A percentile compares a stretch with the other conserved stretches of the same genome.
Evolutionary conservation across 2,888 invertebrate species (phyloP).

Genomic region (Yponomeuta sedellus): DNA sequence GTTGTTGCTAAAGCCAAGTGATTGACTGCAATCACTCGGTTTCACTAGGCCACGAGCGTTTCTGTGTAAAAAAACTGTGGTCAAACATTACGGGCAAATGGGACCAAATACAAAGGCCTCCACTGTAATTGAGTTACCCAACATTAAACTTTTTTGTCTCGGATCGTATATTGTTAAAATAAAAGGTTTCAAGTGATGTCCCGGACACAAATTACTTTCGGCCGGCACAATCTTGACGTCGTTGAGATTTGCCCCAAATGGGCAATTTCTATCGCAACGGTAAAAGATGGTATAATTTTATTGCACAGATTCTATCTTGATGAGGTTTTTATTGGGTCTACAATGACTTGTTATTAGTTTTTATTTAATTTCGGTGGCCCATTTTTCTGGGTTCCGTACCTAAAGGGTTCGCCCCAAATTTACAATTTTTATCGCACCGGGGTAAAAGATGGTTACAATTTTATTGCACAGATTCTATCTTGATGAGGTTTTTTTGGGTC

Average conservation of each 20-base stretch:
- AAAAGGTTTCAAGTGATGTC: constrained; percentile 42
- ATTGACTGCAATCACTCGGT: no score
- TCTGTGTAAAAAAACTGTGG: neutral
- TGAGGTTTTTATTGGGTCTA: neutral
- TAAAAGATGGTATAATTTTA: constrained; percentile 8
- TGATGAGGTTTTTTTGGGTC: neutral
- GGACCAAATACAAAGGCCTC: neutral
- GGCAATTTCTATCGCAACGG: constrained; percentile 11
- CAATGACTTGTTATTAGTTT: no score
- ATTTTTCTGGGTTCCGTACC: no score
- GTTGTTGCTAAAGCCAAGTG: no score
- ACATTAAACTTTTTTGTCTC: constrained; percentile 57
- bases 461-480: neutral
- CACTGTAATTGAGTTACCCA: constrained; percentile 54
- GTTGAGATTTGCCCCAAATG: constrained; percentile 33
- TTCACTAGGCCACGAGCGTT: no score
- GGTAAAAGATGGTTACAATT: constrained; percentile 9
- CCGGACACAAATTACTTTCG: constrained; percentile 45
- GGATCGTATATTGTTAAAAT: constrained; percentile 55
- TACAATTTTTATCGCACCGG: constrained; percentile 10
- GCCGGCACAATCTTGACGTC: constrained; percentile 44
- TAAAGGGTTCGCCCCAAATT: constrained; percentile 29
- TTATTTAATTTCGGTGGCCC: no score
- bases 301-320: neutral
- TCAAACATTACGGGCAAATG: neutral